Evolutionary conservation across 2,113 vertebrate species (phyloP).

Genomic region (Sylvia atricapilla): DNA sequence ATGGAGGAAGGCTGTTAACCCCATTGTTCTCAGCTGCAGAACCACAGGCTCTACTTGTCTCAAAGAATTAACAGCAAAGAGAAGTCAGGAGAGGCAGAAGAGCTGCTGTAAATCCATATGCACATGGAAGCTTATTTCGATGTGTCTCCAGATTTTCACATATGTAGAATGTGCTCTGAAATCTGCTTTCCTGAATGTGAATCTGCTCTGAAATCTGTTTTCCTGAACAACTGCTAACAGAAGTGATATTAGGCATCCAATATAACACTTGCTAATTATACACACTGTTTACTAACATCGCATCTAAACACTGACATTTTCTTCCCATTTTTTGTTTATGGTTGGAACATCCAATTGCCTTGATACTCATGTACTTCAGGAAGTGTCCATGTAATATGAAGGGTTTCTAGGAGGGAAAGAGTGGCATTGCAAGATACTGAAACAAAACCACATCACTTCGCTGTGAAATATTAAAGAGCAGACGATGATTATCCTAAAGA

Average conservation of each 20-base stretch:
- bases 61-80: neutral
- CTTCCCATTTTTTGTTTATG: neutral
- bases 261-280: conserved; percentile 37
- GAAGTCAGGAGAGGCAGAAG: neutral
- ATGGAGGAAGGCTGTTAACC: neutral
- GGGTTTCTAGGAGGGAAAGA: neutral
- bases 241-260: conserved; percentile 34
- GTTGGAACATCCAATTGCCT: neutral
- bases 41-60: neutral
- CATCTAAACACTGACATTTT: neutral
- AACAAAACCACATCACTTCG: neutral
- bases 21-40: neutral
- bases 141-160: neutral
- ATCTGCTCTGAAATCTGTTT: conserved; percentile 54
- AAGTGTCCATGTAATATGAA: neutral
- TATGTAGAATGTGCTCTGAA: conserved; percentile 18
- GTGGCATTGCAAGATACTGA: neutral
- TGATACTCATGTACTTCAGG: neutral
- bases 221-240: conserved; percentile 31
- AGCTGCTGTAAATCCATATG: neutral
- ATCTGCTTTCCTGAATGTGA: conserved; percentile 15
- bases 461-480: neutral
- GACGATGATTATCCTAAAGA: neutral
- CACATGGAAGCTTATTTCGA: neutral
- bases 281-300: neutral